These are phyloP conservation scores for Harpagifer antarcticus DNA, from an alignment of 2,797 vertebrate species.

Conservation along the genomic window DNA sequence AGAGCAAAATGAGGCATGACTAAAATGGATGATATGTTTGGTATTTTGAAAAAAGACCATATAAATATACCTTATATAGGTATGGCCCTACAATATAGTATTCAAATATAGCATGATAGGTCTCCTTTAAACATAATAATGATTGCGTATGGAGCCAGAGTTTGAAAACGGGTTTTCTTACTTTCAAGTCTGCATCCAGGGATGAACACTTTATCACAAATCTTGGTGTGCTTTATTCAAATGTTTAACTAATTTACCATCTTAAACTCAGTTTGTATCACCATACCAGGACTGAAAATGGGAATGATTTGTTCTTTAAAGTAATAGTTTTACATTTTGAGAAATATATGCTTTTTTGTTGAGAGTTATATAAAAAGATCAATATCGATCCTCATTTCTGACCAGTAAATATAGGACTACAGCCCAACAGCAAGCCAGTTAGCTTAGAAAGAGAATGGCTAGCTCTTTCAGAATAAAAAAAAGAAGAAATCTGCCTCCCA, in stretches of 20 bases:
- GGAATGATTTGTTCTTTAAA: not conserved
- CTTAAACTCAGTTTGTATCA: not conserved
- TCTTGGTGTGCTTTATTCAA: too few relatives aligned
- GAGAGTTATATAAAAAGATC: not conserved
- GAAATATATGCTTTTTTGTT: not conserved
- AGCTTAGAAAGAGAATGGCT: not conserved
- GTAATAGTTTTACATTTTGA: not conserved
- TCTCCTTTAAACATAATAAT: too few relatives aligned
- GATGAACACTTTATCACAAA: too few relatives aligned
- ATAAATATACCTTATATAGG: too few relatives aligned
- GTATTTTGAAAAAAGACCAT: too few relatives aligned
- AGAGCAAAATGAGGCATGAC: too few relatives aligned
- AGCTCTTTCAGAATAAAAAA: not conserved
- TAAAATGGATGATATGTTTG: too few relatives aligned
- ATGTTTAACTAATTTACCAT: not conserved
- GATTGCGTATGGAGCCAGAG: too few relatives aligned
- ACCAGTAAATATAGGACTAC: not conserved
- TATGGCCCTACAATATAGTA: too few relatives aligned
- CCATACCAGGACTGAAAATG: not conserved
- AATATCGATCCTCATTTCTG: not conserved
- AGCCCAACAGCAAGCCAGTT: not conserved
- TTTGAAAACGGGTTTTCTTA: too few relatives aligned
- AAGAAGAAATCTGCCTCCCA: not conserved
- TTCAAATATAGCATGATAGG: too few relatives aligned
- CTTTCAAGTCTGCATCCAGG: too few relatives aligned